phyloP scores from a whole-genome alignment of 2,888 invertebrate genomes.

The Neocrepidodera transversa region DNA sequence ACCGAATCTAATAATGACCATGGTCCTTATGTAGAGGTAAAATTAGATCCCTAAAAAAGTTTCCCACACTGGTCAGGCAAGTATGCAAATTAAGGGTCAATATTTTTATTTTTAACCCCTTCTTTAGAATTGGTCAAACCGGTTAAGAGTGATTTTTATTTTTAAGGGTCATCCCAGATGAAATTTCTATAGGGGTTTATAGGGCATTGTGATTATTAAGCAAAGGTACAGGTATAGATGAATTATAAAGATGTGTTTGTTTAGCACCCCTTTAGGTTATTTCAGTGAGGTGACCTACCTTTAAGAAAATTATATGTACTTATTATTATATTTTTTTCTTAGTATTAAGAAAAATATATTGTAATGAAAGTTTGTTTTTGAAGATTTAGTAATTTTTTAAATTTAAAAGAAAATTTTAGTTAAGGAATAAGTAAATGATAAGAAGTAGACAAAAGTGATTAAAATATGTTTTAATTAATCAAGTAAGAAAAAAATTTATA shows the following conservation, averaged over 20 bases:
- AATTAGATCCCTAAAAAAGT: constrained; percentile 22
- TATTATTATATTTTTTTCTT: no score
- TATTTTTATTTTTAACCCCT: constrained; percentile 51
- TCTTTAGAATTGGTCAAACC: constrained; percentile 51
- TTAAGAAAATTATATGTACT: constrained; percentile 3
- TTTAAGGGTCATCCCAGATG: constrained; percentile 46
- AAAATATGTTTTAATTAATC: no score
- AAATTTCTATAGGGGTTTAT: constrained; percentile 37
- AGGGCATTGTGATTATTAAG: constrained; percentile 29
- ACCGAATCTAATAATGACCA: constrained; percentile 20
- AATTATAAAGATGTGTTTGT: constrained; percentile 27
- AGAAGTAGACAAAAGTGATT: no score
- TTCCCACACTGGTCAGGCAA: constrained; percentile 55
- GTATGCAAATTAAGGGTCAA: constrained; percentile 59
- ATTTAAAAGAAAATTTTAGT: no score
- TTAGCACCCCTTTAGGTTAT: constrained; percentile 24
- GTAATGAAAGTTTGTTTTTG: no score
- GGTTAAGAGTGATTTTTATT: constrained; percentile 53
- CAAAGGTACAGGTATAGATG: constrained; percentile 24
- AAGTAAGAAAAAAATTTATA: no score
- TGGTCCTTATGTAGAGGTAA: constrained; percentile 24
- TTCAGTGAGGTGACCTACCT: constrained; percentile 7
- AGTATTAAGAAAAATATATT: no score
- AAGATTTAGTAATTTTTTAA: no score
- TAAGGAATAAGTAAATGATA: no score